A percentile compares a stretch with the other conserved stretches of the same genome.
Conservation (phyloP, 2,797 vertebrate genomes). For the Onychomys arenicola region DNA sequence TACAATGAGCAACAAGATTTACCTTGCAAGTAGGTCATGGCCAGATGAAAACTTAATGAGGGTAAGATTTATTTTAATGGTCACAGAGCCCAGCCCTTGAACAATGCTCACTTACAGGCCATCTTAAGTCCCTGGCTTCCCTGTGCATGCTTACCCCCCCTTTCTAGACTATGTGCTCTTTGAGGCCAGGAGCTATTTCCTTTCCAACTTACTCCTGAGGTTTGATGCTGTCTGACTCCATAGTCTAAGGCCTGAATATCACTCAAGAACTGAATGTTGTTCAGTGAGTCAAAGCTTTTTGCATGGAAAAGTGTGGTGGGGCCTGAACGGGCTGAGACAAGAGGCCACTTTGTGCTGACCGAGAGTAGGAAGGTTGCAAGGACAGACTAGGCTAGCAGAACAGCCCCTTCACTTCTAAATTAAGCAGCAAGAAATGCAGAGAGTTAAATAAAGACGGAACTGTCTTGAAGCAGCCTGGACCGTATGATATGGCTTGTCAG, state of each 20-base stretch:
- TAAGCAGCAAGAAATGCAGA: not conserved
- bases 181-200: not conserved
- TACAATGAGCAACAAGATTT: not conserved
- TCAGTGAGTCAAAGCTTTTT: not conserved
- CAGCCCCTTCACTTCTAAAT: too few species aligned
- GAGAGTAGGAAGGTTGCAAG: not conserved
- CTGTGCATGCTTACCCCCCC: not conserved
- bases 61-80: not conserved
- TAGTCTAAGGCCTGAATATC: not conserved
- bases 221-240: not conserved
- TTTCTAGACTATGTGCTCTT: not conserved
- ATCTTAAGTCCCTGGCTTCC: not conserved
- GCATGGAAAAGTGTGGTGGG: not conserved
- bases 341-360: not conserved
- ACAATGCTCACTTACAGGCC: not conserved
- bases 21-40: not conserved
- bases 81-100: not conserved
- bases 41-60: not conserved
- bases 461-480: not conserved
- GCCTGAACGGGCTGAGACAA: not conserved
- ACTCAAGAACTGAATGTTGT: not conserved
- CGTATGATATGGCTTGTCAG: not conserved
- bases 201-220: not conserved
- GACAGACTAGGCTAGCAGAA: not conserved
- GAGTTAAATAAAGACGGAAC: not conserved